These are phyloP conservation scores for Brenthis daphne DNA, from an alignment of 2,888 invertebrate species.

Conservation along the genomic window DNA sequence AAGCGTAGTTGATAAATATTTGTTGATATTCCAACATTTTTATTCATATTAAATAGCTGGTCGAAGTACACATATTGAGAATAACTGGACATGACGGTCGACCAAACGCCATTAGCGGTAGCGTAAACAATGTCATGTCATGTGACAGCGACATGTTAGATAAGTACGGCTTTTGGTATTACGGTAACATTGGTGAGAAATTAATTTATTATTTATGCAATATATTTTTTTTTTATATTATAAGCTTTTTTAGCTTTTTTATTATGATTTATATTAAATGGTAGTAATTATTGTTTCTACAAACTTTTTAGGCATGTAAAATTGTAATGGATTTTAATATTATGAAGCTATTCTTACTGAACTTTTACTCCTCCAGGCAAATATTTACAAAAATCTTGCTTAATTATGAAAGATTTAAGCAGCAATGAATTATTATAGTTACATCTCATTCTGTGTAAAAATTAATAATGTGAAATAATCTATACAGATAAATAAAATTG, in stretches of 20 bases:
- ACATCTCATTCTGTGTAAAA: no score
- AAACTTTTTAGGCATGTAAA: no score
- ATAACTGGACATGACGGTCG: constrained; percentile 27
- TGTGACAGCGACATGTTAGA: constrained; percentile 22
- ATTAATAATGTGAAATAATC: no score
- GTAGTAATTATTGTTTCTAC: no score
- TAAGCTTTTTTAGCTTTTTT: not conserved
- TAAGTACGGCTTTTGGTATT: constrained; percentile 20
- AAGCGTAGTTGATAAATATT: not conserved
- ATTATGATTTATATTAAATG: no score
- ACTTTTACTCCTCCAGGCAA: no score
- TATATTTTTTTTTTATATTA: not conserved
- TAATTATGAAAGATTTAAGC: no score
- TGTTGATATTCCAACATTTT: not conserved
- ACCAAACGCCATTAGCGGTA: constrained; percentile 29
- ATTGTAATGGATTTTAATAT: no score
- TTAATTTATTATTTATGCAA: not conserved
- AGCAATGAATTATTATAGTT: no score
- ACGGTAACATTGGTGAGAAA: constrained; percentile 1
- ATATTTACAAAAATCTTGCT: no score
- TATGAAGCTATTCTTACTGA: no score
- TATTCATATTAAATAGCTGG: constrained; percentile 1
- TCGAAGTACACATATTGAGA: constrained; percentile 10
- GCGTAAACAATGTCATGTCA: constrained; percentile 30
- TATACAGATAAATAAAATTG: no score